A percentile compares a stretch with the other conserved stretches of the same genome.
Conservation (phyloP, 2,113 vertebrate species). For the Upupa epops region DNA sequence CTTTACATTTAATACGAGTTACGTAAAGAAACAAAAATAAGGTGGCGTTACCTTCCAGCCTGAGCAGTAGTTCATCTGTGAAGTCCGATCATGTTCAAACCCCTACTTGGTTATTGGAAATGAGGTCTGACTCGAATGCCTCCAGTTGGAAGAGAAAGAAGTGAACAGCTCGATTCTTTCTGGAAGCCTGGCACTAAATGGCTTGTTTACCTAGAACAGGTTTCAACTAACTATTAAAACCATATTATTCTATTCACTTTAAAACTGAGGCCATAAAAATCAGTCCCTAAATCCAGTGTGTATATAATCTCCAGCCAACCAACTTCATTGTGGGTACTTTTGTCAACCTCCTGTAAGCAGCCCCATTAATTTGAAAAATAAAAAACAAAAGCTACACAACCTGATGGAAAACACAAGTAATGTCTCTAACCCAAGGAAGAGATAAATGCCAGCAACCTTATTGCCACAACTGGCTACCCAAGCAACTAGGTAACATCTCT, state of each 20-base stretch:
- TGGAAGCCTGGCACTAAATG: not conserved
- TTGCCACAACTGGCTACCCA: not conserved
- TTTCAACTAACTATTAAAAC: not conserved
- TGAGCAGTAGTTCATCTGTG: constrained; percentile 63
- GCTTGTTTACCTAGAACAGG: not conserved
- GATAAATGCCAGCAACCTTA: too few species aligned
- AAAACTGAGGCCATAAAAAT: constrained; percentile 15
- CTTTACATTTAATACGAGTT: constrained; percentile 76
- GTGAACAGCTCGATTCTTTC: not conserved
- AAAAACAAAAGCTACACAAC: not conserved
- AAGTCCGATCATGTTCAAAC: constrained; percentile 45
- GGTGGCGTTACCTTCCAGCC: constrained; percentile 50
- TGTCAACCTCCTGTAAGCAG: not conserved
- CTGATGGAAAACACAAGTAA: not conserved
- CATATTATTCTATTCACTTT: not conserved
- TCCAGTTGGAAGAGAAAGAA: constrained; percentile 23
- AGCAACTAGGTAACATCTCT: not conserved
- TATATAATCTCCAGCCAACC: not conserved
- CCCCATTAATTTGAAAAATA: not conserved
- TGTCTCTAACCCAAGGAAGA: not conserved
- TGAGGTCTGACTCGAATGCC: not conserved
- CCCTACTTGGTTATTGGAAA: constrained; percentile 47
- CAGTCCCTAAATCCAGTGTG: not conserved
- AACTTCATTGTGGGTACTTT: not conserved
- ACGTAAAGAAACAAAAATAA: constrained; percentile 67